Evolutionary conservation across 2,113 vertebrate species (phyloP).

Genomic region (Cnemophilus loriae): DNA sequence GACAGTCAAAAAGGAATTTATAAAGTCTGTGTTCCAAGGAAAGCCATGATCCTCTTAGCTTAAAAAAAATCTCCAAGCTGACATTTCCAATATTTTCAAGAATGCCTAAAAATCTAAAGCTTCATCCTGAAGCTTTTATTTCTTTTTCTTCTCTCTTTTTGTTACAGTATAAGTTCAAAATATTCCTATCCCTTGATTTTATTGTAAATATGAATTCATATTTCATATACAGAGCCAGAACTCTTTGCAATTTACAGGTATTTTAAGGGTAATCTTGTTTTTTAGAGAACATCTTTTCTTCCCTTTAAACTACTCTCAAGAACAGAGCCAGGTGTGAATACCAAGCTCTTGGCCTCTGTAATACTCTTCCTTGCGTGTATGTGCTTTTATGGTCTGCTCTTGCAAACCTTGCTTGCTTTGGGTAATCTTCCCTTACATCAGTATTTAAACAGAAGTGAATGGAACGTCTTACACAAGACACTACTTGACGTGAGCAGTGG

Average conservation of each 20-base stretch:
- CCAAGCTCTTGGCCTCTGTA: background rate
- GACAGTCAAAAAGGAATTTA: slow-evolving; percentile 49
- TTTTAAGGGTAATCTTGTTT: background rate
- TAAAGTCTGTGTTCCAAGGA: slow-evolving; percentile 19
- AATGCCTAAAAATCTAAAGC: background rate
- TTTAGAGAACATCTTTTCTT: background rate
- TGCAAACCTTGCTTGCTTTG: background rate
- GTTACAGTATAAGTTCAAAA: background rate
- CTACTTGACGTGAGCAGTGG: background rate
- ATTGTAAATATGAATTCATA: background rate
- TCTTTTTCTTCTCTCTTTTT: background rate
- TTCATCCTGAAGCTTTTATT: background rate
- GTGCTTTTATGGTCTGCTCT: background rate
- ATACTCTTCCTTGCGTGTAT: background rate
- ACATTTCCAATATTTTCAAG: slow-evolving; percentile 26
- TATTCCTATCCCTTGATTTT: background rate
- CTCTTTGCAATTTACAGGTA: background rate
- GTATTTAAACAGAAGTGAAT: background rate
- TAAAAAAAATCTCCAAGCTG: slow-evolving; percentile 5
- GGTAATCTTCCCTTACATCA: background rate
- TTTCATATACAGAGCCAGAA: background rate
- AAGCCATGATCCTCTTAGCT: slow-evolving; percentile 7
- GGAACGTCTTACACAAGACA: background rate
- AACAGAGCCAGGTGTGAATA: background rate
- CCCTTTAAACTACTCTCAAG: background rate